Evolutionary conservation across 2,797 vertebrate species (phyloP).

Genomic region (Sus cebifrons): DNA sequence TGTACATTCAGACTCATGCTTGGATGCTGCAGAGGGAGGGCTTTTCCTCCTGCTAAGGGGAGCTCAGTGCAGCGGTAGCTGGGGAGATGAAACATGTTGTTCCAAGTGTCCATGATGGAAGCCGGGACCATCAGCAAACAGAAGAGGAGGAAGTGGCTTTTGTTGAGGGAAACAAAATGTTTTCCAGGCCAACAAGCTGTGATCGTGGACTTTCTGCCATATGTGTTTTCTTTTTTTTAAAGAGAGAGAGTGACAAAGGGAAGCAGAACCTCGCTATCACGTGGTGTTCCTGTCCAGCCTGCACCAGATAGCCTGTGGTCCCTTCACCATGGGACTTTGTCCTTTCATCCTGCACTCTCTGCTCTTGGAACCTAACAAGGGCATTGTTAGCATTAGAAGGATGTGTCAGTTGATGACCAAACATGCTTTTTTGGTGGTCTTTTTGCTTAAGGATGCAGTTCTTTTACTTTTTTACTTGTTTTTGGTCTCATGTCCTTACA

Average conservation of each 20-base stretch:
- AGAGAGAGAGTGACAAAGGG: neutral
- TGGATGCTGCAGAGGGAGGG: neutral
- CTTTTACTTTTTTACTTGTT: neutral
- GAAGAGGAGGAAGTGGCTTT: slow-evolving; percentile 86
- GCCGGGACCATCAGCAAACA: slow-evolving; percentile 79
- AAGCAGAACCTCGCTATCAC: neutral
- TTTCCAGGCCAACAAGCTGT: slow-evolving; percentile 87
- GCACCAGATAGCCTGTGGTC: fast-evolving
- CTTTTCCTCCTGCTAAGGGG: neutral
- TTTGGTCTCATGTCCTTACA: neutral
- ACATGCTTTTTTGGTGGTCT: neutral
- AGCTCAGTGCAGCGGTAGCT: neutral
- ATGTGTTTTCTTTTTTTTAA: slow-evolving; percentile 60
- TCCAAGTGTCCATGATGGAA: slow-evolving; percentile 55
- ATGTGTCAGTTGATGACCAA: neutral
- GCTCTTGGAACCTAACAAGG: neutral
- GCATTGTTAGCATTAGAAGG: neutral
- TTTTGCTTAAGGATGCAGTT: neutral
- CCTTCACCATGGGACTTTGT: neutral
- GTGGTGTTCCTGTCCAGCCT: fast-evolving
- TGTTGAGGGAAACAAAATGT: slow-evolving; percentile 87
- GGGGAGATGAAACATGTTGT: neutral
- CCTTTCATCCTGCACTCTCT: neutral
- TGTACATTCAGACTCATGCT: neutral
- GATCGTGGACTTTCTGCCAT: slow-evolving; percentile 85